These are phyloP conservation scores for Narcine bancroftii DNA, from an alignment of 2,113 vertebrate species.

Conservation along the genomic window DNA sequence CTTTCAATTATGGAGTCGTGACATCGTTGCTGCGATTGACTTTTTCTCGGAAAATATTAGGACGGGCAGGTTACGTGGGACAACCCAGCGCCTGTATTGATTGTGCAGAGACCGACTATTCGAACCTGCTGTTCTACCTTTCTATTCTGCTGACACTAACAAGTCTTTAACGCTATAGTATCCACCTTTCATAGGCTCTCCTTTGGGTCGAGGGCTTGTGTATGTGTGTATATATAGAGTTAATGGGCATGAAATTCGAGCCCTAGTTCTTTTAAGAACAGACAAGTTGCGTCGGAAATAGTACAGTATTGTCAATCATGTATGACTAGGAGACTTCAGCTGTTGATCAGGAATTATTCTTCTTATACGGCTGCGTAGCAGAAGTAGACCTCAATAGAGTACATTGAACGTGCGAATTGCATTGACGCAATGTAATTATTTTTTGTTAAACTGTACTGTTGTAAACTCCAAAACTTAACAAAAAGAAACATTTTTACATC, in stretches of 20 bases:
- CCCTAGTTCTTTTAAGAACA: neutral
- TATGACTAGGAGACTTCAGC: neutral
- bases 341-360: neutral
- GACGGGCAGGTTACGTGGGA: neutral
- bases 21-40: neutral
- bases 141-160: neutral
- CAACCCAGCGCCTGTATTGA: neutral
- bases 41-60: neutral
- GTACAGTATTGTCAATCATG: constrained; percentile 17
- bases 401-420: neutral
- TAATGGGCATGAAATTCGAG: constrained; percentile 2
- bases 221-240: neutral
- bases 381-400: constrained; percentile 12
- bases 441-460: neutral
- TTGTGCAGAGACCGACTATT: neutral
- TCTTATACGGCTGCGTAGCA: neutral
- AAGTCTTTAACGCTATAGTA: constrained; percentile 17
- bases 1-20: neutral
- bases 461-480: neutral
- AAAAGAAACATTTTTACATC: neutral
- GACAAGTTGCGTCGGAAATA: neutral
- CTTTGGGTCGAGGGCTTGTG: neutral
- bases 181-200: neutral
- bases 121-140: neutral
- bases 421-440: neutral